A percentile compares a stretch with the other conserved stretches of the same genome.
Evolutionary conservation across 2,113 vertebrate genomes (phyloP).

Genomic region (Cochlearius cochlearius): DNA sequence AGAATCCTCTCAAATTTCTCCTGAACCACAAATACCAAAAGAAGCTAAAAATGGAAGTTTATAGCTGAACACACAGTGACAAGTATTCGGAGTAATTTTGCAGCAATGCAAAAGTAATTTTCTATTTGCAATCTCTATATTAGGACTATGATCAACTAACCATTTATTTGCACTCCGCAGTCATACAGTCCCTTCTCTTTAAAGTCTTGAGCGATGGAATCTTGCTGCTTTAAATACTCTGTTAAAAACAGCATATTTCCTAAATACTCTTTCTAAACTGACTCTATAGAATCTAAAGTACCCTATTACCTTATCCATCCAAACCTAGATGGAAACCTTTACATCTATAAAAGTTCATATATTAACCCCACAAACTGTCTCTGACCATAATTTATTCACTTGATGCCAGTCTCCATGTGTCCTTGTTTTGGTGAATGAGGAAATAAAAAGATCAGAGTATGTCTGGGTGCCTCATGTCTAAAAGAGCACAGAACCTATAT

Average conservation of each 20-base stretch:
- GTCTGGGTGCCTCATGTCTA: background rate
- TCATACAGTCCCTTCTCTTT: background rate
- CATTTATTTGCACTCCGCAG: background rate
- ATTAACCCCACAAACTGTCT: background rate
- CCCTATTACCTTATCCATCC: background rate
- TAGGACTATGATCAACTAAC: constrained; percentile 1
- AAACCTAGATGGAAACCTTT: background rate
- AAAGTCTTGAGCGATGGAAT: background rate
- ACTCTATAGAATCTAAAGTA: background rate
- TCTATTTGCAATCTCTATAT: background rate
- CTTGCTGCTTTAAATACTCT: constrained; percentile 66
- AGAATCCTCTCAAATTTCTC: background rate
- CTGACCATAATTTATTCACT: background rate
- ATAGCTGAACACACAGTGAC: background rate
- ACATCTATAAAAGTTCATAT: background rate
- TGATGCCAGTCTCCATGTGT: background rate
- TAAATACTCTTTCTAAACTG: background rate
- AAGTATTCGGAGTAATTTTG: background rate
- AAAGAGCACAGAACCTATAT: background rate
- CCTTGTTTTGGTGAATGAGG: background rate
- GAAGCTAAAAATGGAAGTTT: background rate
- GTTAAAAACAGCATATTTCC: constrained; percentile 26
- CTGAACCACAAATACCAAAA: background rate
- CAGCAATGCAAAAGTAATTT: background rate
- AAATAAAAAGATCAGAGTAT: background rate